phyloP scores from a whole-genome alignment of 2,113 vertebrate genomes.

The Pycnonotus jocosus region DNA sequence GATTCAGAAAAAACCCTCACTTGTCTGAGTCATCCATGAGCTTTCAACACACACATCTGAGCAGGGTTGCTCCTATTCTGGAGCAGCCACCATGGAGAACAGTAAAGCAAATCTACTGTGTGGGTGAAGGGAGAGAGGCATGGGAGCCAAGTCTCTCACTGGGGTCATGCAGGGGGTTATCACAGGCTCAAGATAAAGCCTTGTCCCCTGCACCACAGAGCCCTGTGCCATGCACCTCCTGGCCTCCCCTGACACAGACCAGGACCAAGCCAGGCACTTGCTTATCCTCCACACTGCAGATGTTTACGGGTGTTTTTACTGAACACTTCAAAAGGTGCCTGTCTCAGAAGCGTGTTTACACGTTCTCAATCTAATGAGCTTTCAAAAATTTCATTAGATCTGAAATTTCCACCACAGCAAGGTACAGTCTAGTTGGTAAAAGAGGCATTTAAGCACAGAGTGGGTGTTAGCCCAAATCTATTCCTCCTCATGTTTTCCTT shows the following conservation, averaged over 20 bases:
- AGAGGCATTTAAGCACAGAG: background rate
- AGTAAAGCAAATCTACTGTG: background rate
- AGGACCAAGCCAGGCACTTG: background rate
- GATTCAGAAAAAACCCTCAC: background rate
- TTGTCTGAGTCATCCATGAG: background rate
- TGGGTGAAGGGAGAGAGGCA: background rate
- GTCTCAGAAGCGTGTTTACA: background rate
- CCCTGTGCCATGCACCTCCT: background rate
- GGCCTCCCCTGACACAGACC: background rate
- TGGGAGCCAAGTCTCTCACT: background rate
- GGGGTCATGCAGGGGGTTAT: background rate
- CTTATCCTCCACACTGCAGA: background rate
- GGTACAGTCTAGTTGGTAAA: background rate
- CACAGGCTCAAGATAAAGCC: background rate
- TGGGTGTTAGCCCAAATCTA: background rate
- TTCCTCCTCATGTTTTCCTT: background rate
- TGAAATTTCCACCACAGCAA: background rate
- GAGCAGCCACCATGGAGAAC: background rate
- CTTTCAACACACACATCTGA: background rate
- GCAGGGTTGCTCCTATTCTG: background rate
- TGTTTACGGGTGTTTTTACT: background rate
- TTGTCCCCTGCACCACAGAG: accelerated
- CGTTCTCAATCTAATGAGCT: background rate
- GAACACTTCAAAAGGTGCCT: background rate
- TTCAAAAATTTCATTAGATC: background rate